Conservation (phyloP, 2,797 vertebrate species). For the Molossus alvarezi region DNA sequence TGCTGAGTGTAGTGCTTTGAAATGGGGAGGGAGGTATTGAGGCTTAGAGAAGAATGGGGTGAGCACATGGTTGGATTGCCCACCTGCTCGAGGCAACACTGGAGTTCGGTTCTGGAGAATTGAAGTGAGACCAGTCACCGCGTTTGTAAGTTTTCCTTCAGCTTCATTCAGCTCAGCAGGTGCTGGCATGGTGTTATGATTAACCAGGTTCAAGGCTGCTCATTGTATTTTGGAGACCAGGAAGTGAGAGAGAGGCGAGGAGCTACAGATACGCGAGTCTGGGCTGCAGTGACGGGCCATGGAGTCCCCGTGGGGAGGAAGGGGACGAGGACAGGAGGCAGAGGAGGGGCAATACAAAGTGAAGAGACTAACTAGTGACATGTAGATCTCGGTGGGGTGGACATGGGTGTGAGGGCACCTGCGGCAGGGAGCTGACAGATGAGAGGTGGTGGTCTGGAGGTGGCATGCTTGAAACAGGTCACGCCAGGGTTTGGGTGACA, state of each 20-base stretch:
- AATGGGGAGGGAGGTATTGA: neutral
- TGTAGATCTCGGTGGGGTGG: neutral
- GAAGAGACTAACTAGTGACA: fast-evolving
- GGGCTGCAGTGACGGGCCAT: fast-evolving
- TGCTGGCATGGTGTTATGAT: fast-evolving
- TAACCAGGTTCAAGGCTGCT: neutral
- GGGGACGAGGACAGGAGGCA: fast-evolving
- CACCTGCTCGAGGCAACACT: fast-evolving
- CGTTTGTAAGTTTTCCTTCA: neutral
- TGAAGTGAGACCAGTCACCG: neutral
- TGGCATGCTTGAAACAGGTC: neutral
- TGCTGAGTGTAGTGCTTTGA: fast-evolving
- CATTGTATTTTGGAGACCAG: neutral
- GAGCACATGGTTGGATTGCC: neutral
- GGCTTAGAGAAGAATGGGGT: fast-evolving
- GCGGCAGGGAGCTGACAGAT: neutral
- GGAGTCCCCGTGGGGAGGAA: too few relatives aligned
- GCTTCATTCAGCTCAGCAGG: neutral
- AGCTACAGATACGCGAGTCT: fast-evolving
- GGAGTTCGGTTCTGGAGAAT: fast-evolving
- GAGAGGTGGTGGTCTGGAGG: neutral
- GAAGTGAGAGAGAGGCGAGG: fast-evolving
- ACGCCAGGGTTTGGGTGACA: neutral
- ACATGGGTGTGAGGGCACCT: fast-evolving
- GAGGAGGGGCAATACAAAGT: neutral